phyloP scores from a whole-genome alignment of 2,797 vertebrate genomes.

The Jordanella pulchra region DNA sequence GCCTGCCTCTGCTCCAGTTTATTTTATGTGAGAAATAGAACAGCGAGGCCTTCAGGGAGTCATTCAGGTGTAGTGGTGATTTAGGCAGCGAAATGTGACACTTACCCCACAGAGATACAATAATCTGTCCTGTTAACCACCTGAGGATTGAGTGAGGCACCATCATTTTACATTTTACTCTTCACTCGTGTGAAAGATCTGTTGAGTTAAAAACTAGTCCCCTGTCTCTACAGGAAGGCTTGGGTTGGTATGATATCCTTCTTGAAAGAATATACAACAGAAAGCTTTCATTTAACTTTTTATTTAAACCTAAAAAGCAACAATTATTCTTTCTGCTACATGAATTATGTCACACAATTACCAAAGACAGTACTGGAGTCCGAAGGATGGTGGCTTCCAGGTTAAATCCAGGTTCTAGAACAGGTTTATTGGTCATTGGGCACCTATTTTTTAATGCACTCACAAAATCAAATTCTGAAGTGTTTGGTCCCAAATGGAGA shows the following conservation, averaged over 20 bases:
- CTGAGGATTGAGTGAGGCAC: constrained; percentile 1
- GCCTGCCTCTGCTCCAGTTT: constrained; percentile 29
- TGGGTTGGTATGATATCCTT: not conserved
- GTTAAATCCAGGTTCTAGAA: not conserved
- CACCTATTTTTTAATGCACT: not conserved
- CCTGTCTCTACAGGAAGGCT: not conserved
- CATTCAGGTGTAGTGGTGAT: constrained; percentile 16
- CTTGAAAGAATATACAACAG: not conserved
- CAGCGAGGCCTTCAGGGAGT: constrained; percentile 13
- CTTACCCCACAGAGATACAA: constrained; percentile 12
- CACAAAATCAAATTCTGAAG: not conserved
- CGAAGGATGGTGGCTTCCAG: not conserved
- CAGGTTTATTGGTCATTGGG: not conserved
- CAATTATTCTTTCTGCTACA: not conserved
- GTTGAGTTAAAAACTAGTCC: not conserved
- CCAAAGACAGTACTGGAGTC: not conserved
- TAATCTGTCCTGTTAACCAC: constrained; percentile 15
- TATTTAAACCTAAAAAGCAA: not conserved
- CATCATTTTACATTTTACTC: constrained; percentile 1
- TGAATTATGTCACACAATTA: not conserved
- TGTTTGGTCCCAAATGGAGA: too few relatives aligned
- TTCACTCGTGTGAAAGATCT: not conserved
- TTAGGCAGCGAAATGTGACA: constrained; percentile 33
- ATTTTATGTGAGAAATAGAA: constrained; percentile 45
- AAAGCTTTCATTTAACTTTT: too few relatives aligned